Evolutionary conservation across 2,113 vertebrate genomes (phyloP), one percentile per base, ranked within the genome.

Genomic region (Actenoides hombroni): DNA sequence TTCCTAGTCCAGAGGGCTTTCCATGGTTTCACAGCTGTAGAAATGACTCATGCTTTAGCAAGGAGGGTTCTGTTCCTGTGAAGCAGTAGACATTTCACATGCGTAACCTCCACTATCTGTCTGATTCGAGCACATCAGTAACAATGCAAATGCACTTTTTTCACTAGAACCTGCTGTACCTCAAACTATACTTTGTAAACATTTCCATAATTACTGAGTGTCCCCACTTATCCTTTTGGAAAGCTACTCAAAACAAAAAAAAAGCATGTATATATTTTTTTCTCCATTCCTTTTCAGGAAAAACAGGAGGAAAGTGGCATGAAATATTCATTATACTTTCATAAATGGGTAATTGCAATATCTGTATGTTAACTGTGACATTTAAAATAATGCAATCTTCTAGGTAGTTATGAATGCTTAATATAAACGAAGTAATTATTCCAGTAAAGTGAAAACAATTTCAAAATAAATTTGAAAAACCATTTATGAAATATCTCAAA

Each of bases 1-100:
- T 93, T 94, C 37, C 49, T 92, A 88, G 82, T 91, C 85, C 56
- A 74, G 70, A 92, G 95, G 73, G 67, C 20, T 95, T 97, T 95
- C 51, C 17, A 5, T 87, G 80, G 56, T 51, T 93, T 96, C 85
- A 83, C 61, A 86, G 25, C 44, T 89, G 48, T 65, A 65, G 80
- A 91, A 89, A 87, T 94, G 59, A 93, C 56, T 93, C 60, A 73
- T 69, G 16, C 48, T 84, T 91, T 44, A 92, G 39, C 68, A 83
- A 35, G 48, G 37, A 88, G 39, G 4, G 11, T 78, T 94, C 81
- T 93, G 61, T 85, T 90, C 61, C 64, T 83, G 56, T 83, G 61
- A 83, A 94, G 74, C 57, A 79, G 71, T 59, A 85, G 75, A 57
- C 29, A n/a, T 70, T 87, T 94, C 17, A 0, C 60, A 42, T 64